Base-by-base conservation (phyloP, 1,140 invertebrate species). In the Heliconius melpomene region DNA sequence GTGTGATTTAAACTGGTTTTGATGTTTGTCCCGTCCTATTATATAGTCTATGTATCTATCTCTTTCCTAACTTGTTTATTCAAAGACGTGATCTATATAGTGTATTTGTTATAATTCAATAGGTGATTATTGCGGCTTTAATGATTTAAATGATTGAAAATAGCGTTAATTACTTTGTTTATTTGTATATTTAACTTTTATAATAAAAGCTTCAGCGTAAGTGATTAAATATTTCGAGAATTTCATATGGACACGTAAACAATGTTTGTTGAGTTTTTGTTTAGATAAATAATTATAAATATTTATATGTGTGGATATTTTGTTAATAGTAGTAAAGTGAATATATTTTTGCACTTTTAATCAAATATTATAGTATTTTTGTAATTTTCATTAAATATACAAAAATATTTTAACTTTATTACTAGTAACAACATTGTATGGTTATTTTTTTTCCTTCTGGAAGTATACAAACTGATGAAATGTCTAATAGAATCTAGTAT, bases 191-290 rank as follows among this genome's bases (percentile, higher is more conserved):
- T 66, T 29, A 66, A 29, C 23, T 66, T 13, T 66, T 66, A 16
- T 66, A 29, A 66, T 66, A 29, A 66, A 13, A 29, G 11, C 11
- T 66, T 66, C 29, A 29, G 60, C 9, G 7, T 66, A 29, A 26
- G 60, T 26, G 2, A 60, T 60, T 9, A 29, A 66, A 26, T 11
- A 66, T 66, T 29, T 7, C 6, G 26, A 66, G 60, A 66, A 66
- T 66, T 29, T 66, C 9, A 16, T 36, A 36, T 20, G 50, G 1
- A 18, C 6, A 52, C 16, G 2, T 52, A 26, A 66, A 83, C 75
- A 90, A 87, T 50, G 66, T 92, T 57, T 57, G n/a, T 57, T 18
- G 2, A 52, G 1, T 7, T 52, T 52, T 7, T 18, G 1, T 52
- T 2, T 52, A 20, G 0, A 20, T 20, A 52, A 6, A 20, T 46